A percentile compares a stretch with the other conserved stretches of the same genome.
Conservation (phyloP, 2,888 invertebrate genomes). For the Synergus japonicus region DNA sequence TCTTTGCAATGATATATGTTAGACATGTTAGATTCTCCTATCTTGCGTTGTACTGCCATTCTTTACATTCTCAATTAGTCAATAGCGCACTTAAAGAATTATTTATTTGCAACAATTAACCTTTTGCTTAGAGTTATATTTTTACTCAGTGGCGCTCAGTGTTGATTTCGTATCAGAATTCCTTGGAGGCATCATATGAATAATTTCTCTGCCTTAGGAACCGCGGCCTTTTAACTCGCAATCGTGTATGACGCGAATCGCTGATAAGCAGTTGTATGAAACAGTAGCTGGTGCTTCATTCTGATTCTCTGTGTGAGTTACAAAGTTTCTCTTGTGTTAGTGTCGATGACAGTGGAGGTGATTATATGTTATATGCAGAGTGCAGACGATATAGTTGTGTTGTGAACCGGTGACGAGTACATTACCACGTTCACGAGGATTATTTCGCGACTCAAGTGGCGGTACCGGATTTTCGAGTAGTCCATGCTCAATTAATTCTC, state of each 20-base stretch:
- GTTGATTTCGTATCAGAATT: slow-evolving; percentile 5
- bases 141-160: slow-evolving; percentile 13
- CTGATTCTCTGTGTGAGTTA: slow-evolving; percentile 28
- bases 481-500: slow-evolving; percentile 39
- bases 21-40: not conserved
- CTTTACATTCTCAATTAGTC: slow-evolving; percentile 2
- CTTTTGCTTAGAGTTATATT: slow-evolving; percentile 28
- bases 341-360: slow-evolving; percentile 33
- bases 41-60: not conserved
- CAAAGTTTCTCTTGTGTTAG: slow-evolving; percentile 6
- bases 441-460: not conserved
- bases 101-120: slow-evolving; percentile 35
- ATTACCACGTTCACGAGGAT: not conserved
- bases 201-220: slow-evolving; percentile 39
- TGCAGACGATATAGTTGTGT: slow-evolving; percentile 21
- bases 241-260: slow-evolving; percentile 37
- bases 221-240: slow-evolving; percentile 36
- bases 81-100: not conserved
- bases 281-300: slow-evolving; percentile 38
- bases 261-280: slow-evolving; percentile 36
- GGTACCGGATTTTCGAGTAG: not conserved
- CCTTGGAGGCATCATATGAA: slow-evolving; percentile 16
- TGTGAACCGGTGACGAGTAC: not conserved
- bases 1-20: too few species aligned
- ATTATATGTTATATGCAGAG: slow-evolving; percentile 25